phyloP scores from a whole-genome alignment of 2,113 vertebrate species.

The Ornithorhynchus anatinus region DNA sequence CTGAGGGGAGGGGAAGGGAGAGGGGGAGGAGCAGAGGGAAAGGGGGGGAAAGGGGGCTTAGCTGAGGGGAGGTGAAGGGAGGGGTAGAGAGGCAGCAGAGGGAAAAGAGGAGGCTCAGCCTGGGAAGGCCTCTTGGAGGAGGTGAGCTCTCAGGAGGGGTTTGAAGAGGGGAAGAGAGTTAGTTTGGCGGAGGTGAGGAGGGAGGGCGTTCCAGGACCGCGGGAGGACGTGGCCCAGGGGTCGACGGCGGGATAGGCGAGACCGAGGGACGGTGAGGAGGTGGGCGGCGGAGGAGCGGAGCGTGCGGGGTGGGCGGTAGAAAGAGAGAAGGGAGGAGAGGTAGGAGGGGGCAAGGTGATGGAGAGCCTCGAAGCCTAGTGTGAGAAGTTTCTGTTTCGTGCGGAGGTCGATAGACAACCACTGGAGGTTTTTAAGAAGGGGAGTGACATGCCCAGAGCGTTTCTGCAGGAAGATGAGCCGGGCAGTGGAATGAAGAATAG shows the following conservation, averaged over 20 bases:
- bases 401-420: too few species aligned
- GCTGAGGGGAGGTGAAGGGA: not conserved
- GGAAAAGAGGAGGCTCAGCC: not conserved
- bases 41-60: too few species aligned
- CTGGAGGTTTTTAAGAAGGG: too few species aligned
- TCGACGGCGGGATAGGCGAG: too few species aligned
- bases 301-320: too few species aligned
- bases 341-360: too few species aligned
- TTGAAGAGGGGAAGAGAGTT: not conserved
- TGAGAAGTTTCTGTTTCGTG: too few species aligned
- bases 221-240: too few species aligned
- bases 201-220: not conserved
- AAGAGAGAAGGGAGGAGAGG: too few species aligned
- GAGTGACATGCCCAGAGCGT: not conserved
- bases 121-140: not conserved
- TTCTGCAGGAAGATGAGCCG: not conserved
- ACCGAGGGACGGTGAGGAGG: too few species aligned
- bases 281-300: too few species aligned
- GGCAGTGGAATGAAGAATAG: not conserved
- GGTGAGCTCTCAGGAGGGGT: not conserved
- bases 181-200: not conserved
- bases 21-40: rapidly evolving
- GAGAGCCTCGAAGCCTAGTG: too few species aligned
- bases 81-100: not conserved
- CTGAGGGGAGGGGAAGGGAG: not conserved